Evolutionary conservation across 2,888 invertebrate genomes (phyloP).

Genomic region (Digitonthophagus gazella): DNA sequence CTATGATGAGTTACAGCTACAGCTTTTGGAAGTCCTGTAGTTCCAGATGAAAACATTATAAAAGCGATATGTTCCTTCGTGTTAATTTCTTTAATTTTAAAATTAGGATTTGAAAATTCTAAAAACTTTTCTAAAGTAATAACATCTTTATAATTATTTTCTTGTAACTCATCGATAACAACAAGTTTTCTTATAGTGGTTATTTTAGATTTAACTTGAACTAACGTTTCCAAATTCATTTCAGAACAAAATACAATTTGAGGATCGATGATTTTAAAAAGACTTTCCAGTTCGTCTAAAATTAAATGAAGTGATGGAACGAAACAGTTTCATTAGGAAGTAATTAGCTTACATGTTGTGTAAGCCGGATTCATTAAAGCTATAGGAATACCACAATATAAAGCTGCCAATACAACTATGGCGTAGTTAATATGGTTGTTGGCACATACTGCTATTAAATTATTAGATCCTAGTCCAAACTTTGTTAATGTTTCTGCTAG

Average conservation of each 20-base stretch:
- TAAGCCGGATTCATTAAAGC: conserved; percentile 15
- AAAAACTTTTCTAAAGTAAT: conserved; percentile 34
- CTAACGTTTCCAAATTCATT: conserved; percentile 1
- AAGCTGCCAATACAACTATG: neutral
- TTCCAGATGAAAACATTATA: conserved; percentile 77
- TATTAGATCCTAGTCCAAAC: conserved; percentile 1
- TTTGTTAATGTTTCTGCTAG: conserved; percentile 10
- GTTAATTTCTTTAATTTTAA: conserved; percentile 53
- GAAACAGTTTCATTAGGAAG: neutral
- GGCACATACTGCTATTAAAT: conserved; percentile 16
- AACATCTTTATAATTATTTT: conserved; percentile 17
- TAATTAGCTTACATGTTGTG: conserved; percentile 9
- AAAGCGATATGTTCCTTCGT: conserved; percentile 57
- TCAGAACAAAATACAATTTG: conserved; percentile 26
- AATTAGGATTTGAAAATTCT: conserved; percentile 39
- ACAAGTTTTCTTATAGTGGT: conserved; percentile 11
- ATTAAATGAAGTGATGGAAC: neutral
- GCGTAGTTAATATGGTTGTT: conserved; percentile 11
- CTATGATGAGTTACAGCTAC: conserved; percentile 72
- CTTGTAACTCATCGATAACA: conserved; percentile 42
- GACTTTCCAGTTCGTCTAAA: conserved; percentile 20
- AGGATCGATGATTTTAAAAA: conserved; percentile 23
- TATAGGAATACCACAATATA: conserved; percentile 11
- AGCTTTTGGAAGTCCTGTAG: conserved; percentile 75
- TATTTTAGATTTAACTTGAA: conserved; percentile 34